Evolutionary conservation across 2,888 invertebrate species (phyloP).

Genomic region (Neoascia interrupta): DNA sequence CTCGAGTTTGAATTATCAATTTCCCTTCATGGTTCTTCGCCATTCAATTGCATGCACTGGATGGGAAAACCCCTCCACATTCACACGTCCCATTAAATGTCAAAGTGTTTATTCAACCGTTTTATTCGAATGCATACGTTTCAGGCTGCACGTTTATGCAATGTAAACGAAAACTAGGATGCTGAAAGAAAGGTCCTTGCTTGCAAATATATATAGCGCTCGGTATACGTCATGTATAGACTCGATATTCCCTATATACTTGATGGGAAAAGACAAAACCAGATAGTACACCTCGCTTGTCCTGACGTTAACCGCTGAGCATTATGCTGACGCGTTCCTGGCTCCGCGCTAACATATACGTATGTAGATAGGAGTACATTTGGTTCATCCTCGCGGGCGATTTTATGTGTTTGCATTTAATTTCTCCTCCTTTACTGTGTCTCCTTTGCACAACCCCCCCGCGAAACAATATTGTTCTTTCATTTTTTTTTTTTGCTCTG

Average conservation of each 20-base stretch:
- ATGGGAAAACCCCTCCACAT: constrained; percentile 21
- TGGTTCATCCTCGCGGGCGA: constrained; percentile 61
- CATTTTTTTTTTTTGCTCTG: constrained; percentile 30
- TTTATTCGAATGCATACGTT: constrained; percentile 21
- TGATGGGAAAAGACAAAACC: constrained; percentile 56
- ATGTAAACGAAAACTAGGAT: constrained; percentile 34
- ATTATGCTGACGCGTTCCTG: constrained; percentile 46
- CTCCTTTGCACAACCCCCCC: neutral
- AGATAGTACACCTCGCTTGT: constrained; percentile 56
- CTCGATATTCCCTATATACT: constrained; percentile 45
- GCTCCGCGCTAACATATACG: constrained; percentile 35
- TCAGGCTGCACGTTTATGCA: neutral
- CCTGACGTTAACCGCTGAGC: constrained; percentile 30
- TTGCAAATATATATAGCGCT: constrained; percentile 28
- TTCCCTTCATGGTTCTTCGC: neutral
- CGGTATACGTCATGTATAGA: too few species aligned
- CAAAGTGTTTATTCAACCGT: constrained; percentile 47
- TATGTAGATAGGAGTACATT: too few species aligned
- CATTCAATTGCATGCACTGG: neutral
- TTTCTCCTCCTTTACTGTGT: constrained; percentile 54
- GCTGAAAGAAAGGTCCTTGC: constrained; percentile 30
- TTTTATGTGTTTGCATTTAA: constrained; percentile 69
- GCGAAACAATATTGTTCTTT: constrained; percentile 64
- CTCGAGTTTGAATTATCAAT: neutral
- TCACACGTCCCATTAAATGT: constrained; percentile 46